Conservation (phyloP, 1,140 invertebrate species). For the Bombus consobrinus region DNA sequence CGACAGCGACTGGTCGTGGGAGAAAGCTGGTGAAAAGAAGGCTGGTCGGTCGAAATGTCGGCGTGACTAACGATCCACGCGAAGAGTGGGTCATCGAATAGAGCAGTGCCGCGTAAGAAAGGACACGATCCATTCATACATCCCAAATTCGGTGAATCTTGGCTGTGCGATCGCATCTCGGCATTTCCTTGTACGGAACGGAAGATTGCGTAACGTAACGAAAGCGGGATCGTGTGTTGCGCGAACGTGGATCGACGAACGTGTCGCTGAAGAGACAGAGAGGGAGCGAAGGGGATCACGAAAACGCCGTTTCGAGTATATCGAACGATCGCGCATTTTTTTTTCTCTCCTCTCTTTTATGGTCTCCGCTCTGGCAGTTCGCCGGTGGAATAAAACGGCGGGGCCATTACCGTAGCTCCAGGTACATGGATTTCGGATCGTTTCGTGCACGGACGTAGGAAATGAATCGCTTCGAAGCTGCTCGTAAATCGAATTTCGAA, state of each 20-base stretch:
- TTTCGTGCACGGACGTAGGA: constrained; percentile 39
- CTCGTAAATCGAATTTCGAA: constrained; percentile 41
- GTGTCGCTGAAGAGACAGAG: constrained; percentile 18
- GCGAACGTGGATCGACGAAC: constrained; percentile 24
- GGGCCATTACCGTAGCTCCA: constrained; percentile 3
- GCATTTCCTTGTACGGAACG: constrained; percentile 53
- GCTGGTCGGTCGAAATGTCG: neutral
- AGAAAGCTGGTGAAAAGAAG: constrained; percentile 24
- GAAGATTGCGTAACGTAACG: constrained; percentile 43
- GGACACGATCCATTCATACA: constrained; percentile 37
- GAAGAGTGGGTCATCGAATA: constrained; percentile 22
- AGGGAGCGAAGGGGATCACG: constrained; percentile 19
- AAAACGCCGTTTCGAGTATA: constrained; percentile 40
- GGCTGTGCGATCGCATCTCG: constrained; percentile 22
- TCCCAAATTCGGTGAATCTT: constrained; percentile 59
- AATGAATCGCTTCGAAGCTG: constrained; percentile 25
- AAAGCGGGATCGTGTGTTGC: constrained; percentile 37
- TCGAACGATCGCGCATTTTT: constrained; percentile 34
- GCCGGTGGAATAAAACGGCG: constrained; percentile 49
- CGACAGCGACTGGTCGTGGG: neutral
- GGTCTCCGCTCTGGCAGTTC: neutral
- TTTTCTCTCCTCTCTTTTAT: constrained; percentile 33
- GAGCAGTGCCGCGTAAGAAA: constrained; percentile 4
- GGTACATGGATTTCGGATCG: constrained; percentile 17
- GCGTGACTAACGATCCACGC: constrained; percentile 11